Evolutionary conservation across 2,888 invertebrate species (phyloP).

Genomic region (Unio delphinus): DNA sequence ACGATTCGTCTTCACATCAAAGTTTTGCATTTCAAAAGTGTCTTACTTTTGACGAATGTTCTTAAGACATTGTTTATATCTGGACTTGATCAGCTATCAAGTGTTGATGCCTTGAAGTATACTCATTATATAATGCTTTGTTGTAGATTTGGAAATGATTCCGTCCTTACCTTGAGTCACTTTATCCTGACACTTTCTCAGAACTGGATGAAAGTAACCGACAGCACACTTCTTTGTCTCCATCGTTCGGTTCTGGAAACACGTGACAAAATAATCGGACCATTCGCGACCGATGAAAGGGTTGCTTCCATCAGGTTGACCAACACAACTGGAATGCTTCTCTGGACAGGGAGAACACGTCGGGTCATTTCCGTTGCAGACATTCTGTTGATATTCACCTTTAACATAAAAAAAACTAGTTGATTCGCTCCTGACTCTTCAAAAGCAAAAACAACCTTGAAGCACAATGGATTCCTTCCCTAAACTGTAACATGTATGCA

Average conservation of each 20-base stretch:
- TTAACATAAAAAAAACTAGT: background rate
- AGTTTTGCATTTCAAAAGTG: background rate
- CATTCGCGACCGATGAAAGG: slow-evolving; percentile 27
- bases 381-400: slow-evolving; percentile 44
- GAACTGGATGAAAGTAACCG: slow-evolving; percentile 31
- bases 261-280: slow-evolving; percentile 29
- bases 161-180: slow-evolving; percentile 8
- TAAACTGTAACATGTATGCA: no score
- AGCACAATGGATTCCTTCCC: no score
- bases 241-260: slow-evolving; percentile 36
- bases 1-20: slow-evolving; percentile 9
- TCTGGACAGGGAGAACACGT: slow-evolving; percentile 31
- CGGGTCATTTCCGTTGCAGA: slow-evolving; percentile 25
- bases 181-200: slow-evolving; percentile 10
- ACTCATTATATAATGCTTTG: no score
- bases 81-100: no score
- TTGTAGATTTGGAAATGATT: no score
- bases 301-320: slow-evolving; percentile 30
- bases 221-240: slow-evolving; percentile 18
- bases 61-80: no score
- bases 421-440: no score
- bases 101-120: no score
- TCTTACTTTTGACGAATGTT: slow-evolving; percentile 2
- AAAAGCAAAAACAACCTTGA: no score
- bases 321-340: slow-evolving; percentile 35